phyloP scores from a whole-genome alignment of 2,113 vertebrate species.

The Progne subis region DNA sequence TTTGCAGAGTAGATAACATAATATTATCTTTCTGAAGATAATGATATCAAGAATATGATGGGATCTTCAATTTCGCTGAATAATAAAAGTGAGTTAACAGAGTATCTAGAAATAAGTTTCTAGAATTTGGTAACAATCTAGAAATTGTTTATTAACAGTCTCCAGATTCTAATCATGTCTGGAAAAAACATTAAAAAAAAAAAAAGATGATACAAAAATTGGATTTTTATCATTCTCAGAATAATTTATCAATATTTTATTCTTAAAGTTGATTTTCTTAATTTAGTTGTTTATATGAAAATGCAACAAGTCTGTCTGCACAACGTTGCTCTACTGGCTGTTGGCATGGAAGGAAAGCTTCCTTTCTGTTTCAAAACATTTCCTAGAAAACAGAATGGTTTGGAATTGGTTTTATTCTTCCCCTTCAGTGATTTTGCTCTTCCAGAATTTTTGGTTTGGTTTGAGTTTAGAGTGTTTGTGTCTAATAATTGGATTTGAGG shows the following conservation, averaged over 20 bases:
- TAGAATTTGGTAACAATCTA: too few relatives aligned
- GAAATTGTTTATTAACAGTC: slow-evolving; percentile 17
- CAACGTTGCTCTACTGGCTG: neutral
- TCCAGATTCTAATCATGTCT: neutral
- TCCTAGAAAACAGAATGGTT: neutral
- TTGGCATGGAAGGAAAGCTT: neutral
- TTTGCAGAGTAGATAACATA: neutral
- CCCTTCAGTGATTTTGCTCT: neutral
- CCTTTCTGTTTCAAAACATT: neutral
- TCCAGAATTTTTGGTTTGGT: neutral
- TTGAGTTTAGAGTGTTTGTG: neutral
- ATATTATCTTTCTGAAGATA: neutral
- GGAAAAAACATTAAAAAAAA: neutral
- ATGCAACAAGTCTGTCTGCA: neutral
- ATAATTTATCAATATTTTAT: neutral
- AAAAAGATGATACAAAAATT: neutral
- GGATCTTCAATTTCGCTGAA: slow-evolving; percentile 28
- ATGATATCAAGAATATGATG: neutral
- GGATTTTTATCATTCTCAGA: neutral
- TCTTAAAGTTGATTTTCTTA: neutral
- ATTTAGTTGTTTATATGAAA: neutral
- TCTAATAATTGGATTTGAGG: neutral
- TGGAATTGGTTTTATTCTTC: accelerated
- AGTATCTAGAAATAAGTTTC: slow-evolving; percentile 15
- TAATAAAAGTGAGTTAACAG: slow-evolving; percentile 8